phyloP scores from a whole-genome alignment of 2,888 invertebrate genomes.

The Allolobophora icterica region DNA sequence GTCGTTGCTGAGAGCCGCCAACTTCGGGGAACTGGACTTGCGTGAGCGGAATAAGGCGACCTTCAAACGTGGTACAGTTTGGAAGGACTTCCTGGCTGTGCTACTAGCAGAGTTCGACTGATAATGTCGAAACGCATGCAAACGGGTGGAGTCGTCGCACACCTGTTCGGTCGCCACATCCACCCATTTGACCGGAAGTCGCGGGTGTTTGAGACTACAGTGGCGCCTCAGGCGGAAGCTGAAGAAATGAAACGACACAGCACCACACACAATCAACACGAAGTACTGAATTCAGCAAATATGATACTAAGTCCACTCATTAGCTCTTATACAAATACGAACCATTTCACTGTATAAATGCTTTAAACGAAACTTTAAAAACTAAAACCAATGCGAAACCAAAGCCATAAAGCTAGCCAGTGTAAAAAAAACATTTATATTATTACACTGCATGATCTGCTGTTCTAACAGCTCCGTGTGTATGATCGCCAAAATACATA shows the following conservation, averaged over 20 bases:
- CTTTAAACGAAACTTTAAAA: too few species aligned
- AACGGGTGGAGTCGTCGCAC: constrained; percentile 28
- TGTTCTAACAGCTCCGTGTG: background rate
- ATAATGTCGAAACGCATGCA: background rate
- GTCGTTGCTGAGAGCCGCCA: background rate
- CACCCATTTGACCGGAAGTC: constrained; percentile 35
- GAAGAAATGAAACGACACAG: background rate
- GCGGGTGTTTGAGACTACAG: constrained; percentile 34
- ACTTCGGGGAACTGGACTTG: background rate
- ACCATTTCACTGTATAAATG: background rate
- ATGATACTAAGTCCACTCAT: background rate
- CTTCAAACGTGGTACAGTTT: background rate
- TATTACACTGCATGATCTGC: background rate
- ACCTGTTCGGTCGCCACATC: constrained; percentile 31
- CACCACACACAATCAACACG: background rate
- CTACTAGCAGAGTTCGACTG: background rate
- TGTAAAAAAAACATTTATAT: background rate
- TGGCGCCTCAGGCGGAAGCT: constrained; percentile 42
- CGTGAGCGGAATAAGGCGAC: background rate
- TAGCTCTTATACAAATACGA: background rate
- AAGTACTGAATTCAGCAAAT: background rate
- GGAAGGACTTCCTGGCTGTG: constrained; percentile 9
- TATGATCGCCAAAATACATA: background rate
- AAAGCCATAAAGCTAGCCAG: background rate
- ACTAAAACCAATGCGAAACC: background rate